These are phyloP conservation scores for Sarcoramphus papa DNA, from an alignment of 2,797 vertebrate species.

Conservation along the genomic window DNA sequence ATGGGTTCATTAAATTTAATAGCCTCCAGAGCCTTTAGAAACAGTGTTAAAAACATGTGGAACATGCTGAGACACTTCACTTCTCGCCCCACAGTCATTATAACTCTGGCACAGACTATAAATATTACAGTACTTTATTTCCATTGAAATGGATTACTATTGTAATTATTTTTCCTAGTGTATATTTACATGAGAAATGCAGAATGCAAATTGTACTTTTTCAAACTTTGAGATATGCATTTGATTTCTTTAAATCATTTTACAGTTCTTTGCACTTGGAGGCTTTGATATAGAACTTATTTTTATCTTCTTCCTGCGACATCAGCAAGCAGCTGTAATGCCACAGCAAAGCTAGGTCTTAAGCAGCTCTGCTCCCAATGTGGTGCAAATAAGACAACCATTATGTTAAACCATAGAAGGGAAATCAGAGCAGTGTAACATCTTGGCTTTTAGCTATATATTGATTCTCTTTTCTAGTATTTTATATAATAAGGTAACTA, in stretches of 20 bases:
- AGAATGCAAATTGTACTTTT: conserved; percentile 43
- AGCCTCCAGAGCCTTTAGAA: conserved; percentile 82
- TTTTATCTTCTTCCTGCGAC: conserved; percentile 24
- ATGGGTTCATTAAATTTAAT: conserved; percentile 92
- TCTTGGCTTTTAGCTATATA: not conserved
- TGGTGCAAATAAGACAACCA: conserved; percentile 14
- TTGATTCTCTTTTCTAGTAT: not conserved
- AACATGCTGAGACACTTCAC: conserved; percentile 83
- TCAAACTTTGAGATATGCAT: not conserved
- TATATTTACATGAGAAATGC: conserved; percentile 57
- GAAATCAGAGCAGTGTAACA: not conserved
- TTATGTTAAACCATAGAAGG: not conserved
- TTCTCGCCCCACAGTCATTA: conserved; percentile 78
- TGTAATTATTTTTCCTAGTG: conserved; percentile 67
- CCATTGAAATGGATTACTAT: conserved; percentile 73
- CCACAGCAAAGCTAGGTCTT: not conserved
- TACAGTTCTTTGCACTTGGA: conserved; percentile 19
- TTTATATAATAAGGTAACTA: not conserved
- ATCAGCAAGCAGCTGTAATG: conserved; percentile 42
- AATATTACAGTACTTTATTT: conserved; percentile 80
- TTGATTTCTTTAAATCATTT: conserved; percentile 37
- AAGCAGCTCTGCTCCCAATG: not conserved
- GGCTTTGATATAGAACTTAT: conserved; percentile 25
- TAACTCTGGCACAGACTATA: conserved; percentile 74
- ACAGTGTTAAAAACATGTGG: conserved; percentile 82